Evolutionary conservation across 2,888 invertebrate species (phyloP), one percentile per base, ranked within the genome.

Genomic region (Muscina levida): DNA sequence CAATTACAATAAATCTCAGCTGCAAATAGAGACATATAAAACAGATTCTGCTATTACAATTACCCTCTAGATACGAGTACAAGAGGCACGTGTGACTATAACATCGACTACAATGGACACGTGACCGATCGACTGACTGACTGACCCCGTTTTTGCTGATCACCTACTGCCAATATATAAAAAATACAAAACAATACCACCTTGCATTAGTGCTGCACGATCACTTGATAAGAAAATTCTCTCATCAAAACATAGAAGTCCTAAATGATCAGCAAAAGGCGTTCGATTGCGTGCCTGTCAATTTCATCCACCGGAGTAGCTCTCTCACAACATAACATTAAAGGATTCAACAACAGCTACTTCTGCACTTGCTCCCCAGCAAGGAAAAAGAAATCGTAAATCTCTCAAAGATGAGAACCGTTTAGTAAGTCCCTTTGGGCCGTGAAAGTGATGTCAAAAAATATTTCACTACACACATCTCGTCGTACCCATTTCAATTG

Each of bases 351-450:
- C 31, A 31, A 8, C 19, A 17, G 26, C 19, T 22, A 53, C 22
- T 39, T 6, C 37, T 73, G 42, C 76, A 80, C 80, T 80, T 80
- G 79, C 31, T 31, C 4, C 31, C 31, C 3, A 31, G 8, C 31
- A 31, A 31, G 31, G 3, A 31, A 82, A 78, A 85, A 85, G 84
- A 84, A 84, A 84, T 84, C 67, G 79, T 85, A 10, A 70, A 59
- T 39, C 37, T 67, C 37, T 67, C 53, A 4, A 17, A 67, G 65
- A 17, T n/a, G 67, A 53, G 44, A 39, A 19, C 82, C 86, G 78
- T 87, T 88, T 88, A 88, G 85, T 82, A 85, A 88, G 87, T 88
- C 87, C 83, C 88, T 88, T 68, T 83, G 82, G 89, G 88, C 84
- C 84, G 89, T 89, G 88, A 88, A 88, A 88, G 88, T 89, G 88